Evolutionary conservation across 1,140 invertebrate species (phyloP).

Genomic region (Asbolus verrucosus): DNA sequence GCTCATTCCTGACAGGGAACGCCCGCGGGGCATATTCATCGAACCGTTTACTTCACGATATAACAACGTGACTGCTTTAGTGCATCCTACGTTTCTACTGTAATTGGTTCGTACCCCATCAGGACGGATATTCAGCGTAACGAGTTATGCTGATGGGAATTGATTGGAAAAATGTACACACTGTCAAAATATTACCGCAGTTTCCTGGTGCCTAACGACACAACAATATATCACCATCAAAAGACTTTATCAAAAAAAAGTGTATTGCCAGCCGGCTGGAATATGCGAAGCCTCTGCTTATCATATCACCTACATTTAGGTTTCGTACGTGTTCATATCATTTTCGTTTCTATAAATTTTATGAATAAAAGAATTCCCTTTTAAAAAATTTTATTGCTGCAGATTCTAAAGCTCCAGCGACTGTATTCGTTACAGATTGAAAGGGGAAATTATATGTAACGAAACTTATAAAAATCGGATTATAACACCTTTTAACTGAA

Average conservation of each 20-base stretch:
- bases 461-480: too few relatives aligned
- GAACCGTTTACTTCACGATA: conserved; percentile 27
- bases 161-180: too few relatives aligned
- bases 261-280: neutral
- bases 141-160: too few relatives aligned
- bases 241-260: neutral
- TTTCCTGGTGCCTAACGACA: too few relatives aligned
- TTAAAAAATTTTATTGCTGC: conserved; percentile 12
- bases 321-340: conserved; percentile 30
- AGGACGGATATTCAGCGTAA: too few relatives aligned
- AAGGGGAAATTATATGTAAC: too few relatives aligned
- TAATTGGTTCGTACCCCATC: too few relatives aligned
- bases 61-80: conserved; percentile 27
- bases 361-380: conserved; percentile 32
- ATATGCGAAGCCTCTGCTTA: conserved; percentile 22
- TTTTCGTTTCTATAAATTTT: conserved; percentile 36
- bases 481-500: too few relatives aligned
- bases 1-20: conserved; percentile 40
- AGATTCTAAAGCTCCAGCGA: conserved; percentile 2
- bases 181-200: too few relatives aligned
- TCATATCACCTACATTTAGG: conserved; percentile 24
- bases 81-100: neutral
- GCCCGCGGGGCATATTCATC: conserved; percentile 46
- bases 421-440: conserved; percentile 1
- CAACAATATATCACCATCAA: too few relatives aligned